Evolutionary conservation across 2,113 vertebrate species (phyloP).

Genomic region (Corythaixoides concolor): DNA sequence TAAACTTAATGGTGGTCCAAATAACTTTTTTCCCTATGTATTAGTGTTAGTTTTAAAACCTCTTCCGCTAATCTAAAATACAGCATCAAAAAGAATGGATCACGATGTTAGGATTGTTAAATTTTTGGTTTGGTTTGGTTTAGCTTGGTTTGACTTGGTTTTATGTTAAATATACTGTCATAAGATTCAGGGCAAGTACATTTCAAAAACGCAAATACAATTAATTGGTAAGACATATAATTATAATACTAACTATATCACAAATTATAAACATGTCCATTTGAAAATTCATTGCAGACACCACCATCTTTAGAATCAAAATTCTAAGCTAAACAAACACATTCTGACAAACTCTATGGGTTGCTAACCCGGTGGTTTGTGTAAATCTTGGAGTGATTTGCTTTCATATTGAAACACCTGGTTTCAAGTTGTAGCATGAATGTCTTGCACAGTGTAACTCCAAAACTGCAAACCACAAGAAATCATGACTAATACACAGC

Average conservation of each 20-base stretch:
- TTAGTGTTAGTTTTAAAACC: background rate
- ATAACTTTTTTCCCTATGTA: background rate
- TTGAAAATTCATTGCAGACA: background rate
- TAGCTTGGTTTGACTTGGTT: background rate
- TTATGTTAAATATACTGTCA: background rate
- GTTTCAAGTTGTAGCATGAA: slow-evolving; percentile 1
- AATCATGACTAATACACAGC: background rate
- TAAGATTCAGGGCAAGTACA: background rate
- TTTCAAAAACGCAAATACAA: background rate
- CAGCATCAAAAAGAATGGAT: background rate
- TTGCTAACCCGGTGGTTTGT: background rate
- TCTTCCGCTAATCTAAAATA: background rate
- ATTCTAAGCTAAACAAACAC: background rate
- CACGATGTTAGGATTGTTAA: background rate
- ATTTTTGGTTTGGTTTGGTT: background rate
- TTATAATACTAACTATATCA: background rate
- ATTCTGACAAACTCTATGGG: background rate
- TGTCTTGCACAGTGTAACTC: slow-evolving; percentile 7
- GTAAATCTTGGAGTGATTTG: slow-evolving; percentile 19
- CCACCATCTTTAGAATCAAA: background rate
- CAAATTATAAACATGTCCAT: background rate
- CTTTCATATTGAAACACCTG: slow-evolving; percentile 16
- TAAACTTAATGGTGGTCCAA: background rate
- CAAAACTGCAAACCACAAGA: slow-evolving; percentile 36
- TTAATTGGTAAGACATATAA: background rate